Evolutionary conservation across 2,888 invertebrate species (phyloP), one percentile per base, ranked within the genome.

Genomic region (Caenorhabditis japonica): DNA sequence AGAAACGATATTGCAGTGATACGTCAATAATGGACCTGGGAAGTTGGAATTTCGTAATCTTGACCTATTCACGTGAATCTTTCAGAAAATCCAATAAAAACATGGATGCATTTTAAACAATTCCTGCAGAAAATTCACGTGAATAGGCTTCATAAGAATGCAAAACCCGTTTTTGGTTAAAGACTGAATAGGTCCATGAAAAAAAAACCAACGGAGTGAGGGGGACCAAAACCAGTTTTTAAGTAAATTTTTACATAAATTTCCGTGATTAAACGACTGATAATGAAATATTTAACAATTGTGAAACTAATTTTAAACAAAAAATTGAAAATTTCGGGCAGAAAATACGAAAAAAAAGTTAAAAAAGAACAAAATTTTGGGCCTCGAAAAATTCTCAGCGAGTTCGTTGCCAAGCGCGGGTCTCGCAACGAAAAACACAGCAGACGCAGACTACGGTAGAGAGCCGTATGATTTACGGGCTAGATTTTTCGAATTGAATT

Each of bases 381-480:
- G 71, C 62, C 62, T 44, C 36, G 27, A n/a, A n/a, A n/a, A n/a
- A n/a, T n/a, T n/a, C n/a, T n/a, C 43, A 13, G 15, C 25, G 5
- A 27, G 25, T 15, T 7, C 15, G 30, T 25, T 30, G 19, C 51
- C 25, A 1, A 5, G 2, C 38, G 21, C 12, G 46, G 55, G 59
- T 72, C 64, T 72, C 64, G 60, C 64, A 15, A 15, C 72, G 64
- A 72, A 52, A 43, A 23, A n/a, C 12, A 2, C 2, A 15, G 1
- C 13, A 15, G 13, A 8, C 15, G 34, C 27, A n/a, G 27, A 46
- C 33, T 71, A 71, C 71, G 71, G 58, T 71, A 21, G 23, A 30
- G 71, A 61, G 71, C 25, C 51, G 60, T 19, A 51, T 15, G 51
- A 56, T 70, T 70, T 70, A 70, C 70, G 55, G 21, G 21, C 27